Evolutionary conservation across 2,113 vertebrate genomes (phyloP), one percentile per base, ranked within the genome.

Genomic region (Oreotrochilus melanogaster): DNA sequence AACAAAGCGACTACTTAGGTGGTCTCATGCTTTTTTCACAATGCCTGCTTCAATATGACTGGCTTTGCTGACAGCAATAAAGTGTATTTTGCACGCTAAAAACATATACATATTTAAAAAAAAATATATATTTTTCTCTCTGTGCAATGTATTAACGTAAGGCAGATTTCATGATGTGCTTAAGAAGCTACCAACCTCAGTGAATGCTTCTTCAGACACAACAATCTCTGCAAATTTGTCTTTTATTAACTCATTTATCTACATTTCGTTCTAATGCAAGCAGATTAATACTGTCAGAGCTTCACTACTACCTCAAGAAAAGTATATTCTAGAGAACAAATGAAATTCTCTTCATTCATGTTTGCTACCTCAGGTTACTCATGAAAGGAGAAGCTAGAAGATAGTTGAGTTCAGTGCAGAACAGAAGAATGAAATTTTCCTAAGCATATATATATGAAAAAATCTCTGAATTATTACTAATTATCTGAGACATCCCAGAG

Each of bases 1-100:
- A 89, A 81, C 88, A 92, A 95, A 95, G 66, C 19, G 61, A 82
- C 92, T 85, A 9, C 89, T 67, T 95, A 89, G 95, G 91, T 95
- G 95, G 93, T 97, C 95, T 92, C 56, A 48, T 53, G 83, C 16
- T 86, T 95, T 92, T 81, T 74, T 67, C 72, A 89, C 70, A 85
- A 84, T 18, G 86, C 45, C 31, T 92, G 14, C 43, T 92, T 80
- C 94, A 89, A 64, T 93, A 89, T 65, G 61, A 78, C 39, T 35
- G 35, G 18, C 19, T 81, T 84, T 93, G 80, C 61, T 95, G 96
- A 93, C 80, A 95, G 80, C 66, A 39, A 81, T 9, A 30, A 91
- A 91, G 43, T 45, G 21, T 66, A 76, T 82, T 95, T 75, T 89
- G 65, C 19, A 28, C 18, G 70, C 53, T 78, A 75, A 95, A 85